These are phyloP conservation scores for Turdus rufiventris DNA, from an alignment of 2,113 vertebrate genomes.

Conservation along the genomic window DNA sequence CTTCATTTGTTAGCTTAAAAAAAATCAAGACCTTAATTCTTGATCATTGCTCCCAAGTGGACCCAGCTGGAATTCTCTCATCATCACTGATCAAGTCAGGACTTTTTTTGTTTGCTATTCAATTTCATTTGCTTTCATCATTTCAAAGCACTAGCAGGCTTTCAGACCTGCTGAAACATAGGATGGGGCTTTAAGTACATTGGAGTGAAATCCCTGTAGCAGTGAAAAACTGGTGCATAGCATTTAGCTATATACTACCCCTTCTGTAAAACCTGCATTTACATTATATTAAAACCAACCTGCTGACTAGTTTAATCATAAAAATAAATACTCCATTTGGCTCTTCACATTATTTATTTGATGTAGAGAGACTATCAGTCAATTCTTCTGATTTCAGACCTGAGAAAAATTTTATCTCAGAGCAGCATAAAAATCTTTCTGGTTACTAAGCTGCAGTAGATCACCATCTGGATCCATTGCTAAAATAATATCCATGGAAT, in stretches of 20 bases:
- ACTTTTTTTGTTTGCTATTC: constrained; percentile 72
- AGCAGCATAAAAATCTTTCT: background rate
- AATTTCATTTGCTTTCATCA: constrained; percentile 70
- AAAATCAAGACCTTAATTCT: constrained; percentile 59
- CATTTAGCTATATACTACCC: background rate
- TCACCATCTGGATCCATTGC: background rate
- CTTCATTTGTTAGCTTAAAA: constrained; percentile 68
- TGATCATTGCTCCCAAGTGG: constrained; percentile 63
- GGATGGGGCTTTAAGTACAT: background rate
- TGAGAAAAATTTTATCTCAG: background rate
- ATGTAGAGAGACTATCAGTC: background rate
- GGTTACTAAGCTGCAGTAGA: background rate
- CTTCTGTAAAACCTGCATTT: constrained; percentile 29
- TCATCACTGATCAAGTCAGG: constrained; percentile 59
- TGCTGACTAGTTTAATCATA: constrained; percentile 39
- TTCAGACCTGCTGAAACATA: constrained; percentile 39
- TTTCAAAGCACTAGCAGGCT: constrained; percentile 64
- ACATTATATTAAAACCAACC: constrained; percentile 48
- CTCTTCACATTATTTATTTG: constrained; percentile 16
- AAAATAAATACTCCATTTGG: constrained; percentile 12
- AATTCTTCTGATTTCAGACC: background rate
- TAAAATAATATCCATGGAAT: background rate
- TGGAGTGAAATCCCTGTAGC: constrained; percentile 6
- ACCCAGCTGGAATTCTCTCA: constrained; percentile 61
- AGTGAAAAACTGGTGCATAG: constrained; percentile 21